These are phyloP conservation scores for Leptodactylus fuscus DNA, from an alignment of 2,113 vertebrate species.

Conservation along the genomic window DNA sequence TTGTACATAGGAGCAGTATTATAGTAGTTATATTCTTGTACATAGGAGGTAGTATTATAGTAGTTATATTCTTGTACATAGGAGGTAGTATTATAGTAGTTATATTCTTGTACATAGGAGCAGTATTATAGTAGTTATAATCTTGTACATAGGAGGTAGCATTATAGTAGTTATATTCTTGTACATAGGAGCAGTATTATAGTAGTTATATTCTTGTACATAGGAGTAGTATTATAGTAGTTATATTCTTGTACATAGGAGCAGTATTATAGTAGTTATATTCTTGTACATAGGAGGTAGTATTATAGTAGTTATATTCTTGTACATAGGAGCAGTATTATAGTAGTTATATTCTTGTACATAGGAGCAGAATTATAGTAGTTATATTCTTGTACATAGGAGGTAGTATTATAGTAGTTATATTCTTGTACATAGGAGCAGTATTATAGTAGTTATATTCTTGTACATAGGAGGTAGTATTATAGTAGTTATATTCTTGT, in stretches of 20 bases:
- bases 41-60: not conserved
- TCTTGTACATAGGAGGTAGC: not conserved
- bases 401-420: too few species aligned
- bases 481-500: conserved; percentile 11
- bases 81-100: not conserved
- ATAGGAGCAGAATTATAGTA: not conserved
- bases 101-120: not conserved
- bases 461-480: not conserved
- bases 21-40: conserved; percentile 8
- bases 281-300: not conserved
- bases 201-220: not conserved
- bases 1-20: not conserved
- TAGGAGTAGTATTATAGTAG: not conserved
- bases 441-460: conserved; percentile 14
- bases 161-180: conserved; percentile 7
- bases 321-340: not conserved
- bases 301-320: conserved; percentile 7
- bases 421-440: not conserved
- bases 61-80: conserved; percentile 1
- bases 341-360: not conserved
- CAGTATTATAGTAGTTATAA: not conserved
- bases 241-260: not conserved
- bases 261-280: conserved; percentile 8
- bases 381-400: not conserved
- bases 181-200: conserved; percentile 3